Percentiles rank a stretch among this genome's conserved stretches.
phyloP scores from a whole-genome alignment of 2,797 vertebrate species.

The Momotus momota region DNA sequence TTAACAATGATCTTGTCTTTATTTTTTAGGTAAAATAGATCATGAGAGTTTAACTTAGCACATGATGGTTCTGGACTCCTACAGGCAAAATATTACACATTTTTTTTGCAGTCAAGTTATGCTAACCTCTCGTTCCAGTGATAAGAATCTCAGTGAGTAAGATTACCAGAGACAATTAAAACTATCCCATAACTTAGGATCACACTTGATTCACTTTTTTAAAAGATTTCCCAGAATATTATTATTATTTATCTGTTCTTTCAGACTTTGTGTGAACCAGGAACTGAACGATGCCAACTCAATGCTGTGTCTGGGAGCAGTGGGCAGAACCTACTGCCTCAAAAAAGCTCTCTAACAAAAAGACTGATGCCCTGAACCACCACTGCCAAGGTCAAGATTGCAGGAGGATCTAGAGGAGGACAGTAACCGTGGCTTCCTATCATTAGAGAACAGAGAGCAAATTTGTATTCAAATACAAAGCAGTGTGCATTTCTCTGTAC shows the following conservation, averaged over 20 bases:
- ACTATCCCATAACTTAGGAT: background rate
- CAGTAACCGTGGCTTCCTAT: background rate
- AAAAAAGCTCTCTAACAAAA: background rate
- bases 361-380: background rate
- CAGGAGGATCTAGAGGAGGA: background rate
- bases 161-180: background rate
- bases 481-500: background rate
- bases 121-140: background rate
- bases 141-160: background rate
- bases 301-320: background rate
- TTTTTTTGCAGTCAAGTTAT: background rate
- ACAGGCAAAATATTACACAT: background rate
- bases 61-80: background rate
- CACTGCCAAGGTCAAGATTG: background rate
- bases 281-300: background rate
- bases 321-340: background rate
- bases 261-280: background rate
- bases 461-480: background rate
- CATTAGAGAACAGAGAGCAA: background rate
- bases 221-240: background rate
- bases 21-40: background rate
- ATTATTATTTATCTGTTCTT: background rate
- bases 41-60: background rate
- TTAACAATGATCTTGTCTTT: background rate
- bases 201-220: background rate